Evolutionary conservation across 2,888 invertebrate genomes (phyloP).

Genomic region (Campoletis raptor): DNA sequence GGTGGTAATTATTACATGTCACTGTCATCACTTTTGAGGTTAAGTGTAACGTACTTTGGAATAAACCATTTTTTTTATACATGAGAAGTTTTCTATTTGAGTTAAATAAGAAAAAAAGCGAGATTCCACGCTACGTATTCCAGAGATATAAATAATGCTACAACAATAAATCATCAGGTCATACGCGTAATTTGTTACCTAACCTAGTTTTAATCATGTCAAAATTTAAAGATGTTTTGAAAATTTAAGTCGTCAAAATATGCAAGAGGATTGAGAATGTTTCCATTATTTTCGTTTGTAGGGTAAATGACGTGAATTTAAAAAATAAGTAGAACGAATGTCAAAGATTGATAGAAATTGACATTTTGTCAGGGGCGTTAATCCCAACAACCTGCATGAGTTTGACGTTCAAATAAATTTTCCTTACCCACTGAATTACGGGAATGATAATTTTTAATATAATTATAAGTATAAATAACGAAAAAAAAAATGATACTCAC

Average conservation of each 20-base stretch:
- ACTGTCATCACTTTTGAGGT: neutral
- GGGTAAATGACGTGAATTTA: slow-evolving; percentile 26
- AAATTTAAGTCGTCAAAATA: neutral
- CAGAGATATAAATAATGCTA: neutral
- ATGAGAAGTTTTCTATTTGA: neutral
- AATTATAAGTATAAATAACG: neutral
- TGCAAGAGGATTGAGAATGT: neutral
- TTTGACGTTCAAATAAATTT: slow-evolving; percentile 54
- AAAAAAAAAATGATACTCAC: slow-evolving; percentile 85
- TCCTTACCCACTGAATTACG: neutral
- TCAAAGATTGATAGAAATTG: slow-evolving; percentile 61
- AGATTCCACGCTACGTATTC: neutral
- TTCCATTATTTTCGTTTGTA: neutral
- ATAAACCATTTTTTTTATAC: neutral
- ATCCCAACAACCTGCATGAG: slow-evolving; percentile 71
- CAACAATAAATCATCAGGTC: neutral
- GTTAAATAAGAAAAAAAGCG: neutral
- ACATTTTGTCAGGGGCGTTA: slow-evolving; percentile 70
- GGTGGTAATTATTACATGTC: neutral
- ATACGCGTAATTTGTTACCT: neutral
- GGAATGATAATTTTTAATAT: neutral
- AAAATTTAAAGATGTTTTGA: neutral
- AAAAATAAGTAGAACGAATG: slow-evolving; percentile 28
- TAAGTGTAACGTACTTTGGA: neutral
- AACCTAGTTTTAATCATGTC: neutral